Evolutionary conservation across 2,888 invertebrate species (phyloP), one percentile per base, ranked within the genome.

Genomic region (Polyommatus iphigenia): DNA sequence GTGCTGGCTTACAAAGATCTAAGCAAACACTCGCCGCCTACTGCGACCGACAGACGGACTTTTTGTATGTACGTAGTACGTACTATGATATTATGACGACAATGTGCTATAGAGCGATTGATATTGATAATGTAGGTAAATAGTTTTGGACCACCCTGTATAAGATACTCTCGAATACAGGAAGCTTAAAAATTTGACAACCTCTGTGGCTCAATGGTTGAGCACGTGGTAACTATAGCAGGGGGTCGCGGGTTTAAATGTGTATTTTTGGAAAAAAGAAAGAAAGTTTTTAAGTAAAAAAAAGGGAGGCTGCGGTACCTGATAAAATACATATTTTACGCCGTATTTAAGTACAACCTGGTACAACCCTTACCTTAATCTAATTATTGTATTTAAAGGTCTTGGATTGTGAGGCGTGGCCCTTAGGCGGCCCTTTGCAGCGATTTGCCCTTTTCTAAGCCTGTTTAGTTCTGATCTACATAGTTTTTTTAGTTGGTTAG

Each of bases 1-100:
- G 87, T 88, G 85, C 87, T 90, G 88, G 86, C 88, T 87, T 90
- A 92, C 91, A 92, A 92, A 91, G 92, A 91, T 90, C 90, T 87
- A 83, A 83, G 91, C 85, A 91, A 93, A 93, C 89, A 92, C 89
- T 91, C 81, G 82, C 88, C 91, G 90, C 91, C 93, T 87, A 92
- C 82, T 79, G 82, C 81, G 85, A 83, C 81, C 82, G 84, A 85
- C 83, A 87, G 88, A 89, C 90, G 90, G 84, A 78, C 76, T 78
- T 81, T 82, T 80, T 82, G 79, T 81, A 73, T 75, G 79, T 78
- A 46, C 77, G 76, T 79, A 80, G 79, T 78, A 46, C 77, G 76
- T 79, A 80, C 76, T 76, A 62, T 77, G 32, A 78, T 79, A 67
- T 77, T 77, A 80, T 81, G 73, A 13, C 54, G 8, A 62, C 32